phyloP scores from a whole-genome alignment of 2,888 invertebrate species.

The Leucoma salicis region DNA sequence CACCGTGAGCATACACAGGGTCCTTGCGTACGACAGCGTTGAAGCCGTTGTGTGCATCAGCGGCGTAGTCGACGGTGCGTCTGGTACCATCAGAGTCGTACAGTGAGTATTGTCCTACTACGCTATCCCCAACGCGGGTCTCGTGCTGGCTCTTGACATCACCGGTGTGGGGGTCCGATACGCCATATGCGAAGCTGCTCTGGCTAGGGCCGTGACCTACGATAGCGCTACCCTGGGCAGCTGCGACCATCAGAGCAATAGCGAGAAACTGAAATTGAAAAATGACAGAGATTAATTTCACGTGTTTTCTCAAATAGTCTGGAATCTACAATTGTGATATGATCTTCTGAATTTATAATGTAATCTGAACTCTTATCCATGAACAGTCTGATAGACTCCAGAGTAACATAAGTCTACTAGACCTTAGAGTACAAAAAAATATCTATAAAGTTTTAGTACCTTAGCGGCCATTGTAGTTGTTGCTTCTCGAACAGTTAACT shows the following conservation, averaged over 20 bases:
- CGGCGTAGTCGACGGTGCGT: slow-evolving; percentile 83
- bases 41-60: slow-evolving; percentile 77
- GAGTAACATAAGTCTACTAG: too few relatives aligned
- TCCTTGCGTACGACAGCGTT: slow-evolving; percentile 79
- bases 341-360: too few relatives aligned
- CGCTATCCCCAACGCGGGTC: slow-evolving; percentile 83
- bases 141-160: slow-evolving; percentile 83
- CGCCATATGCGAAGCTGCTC: slow-evolving; percentile 74
- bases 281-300: too few relatives aligned
- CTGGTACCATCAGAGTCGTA: slow-evolving; percentile 83
- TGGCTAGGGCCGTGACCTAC: slow-evolving; percentile 54
- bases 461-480: slow-evolving; percentile 76
- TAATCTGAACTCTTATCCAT: too few relatives aligned
- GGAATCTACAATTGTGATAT: too few relatives aligned
- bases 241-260: slow-evolving; percentile 70
- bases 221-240: slow-evolving; percentile 65
- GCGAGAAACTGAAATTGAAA: slow-evolving; percentile 64
- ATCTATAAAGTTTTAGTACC: slow-evolving; percentile 35
- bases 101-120: slow-evolving; percentile 75
- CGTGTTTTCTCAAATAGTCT: too few relatives aligned
- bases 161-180: slow-evolving; percentile 74
- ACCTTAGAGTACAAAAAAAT: background rate
- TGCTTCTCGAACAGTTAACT: slow-evolving; percentile 66
- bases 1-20: slow-evolving; percentile 51
- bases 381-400: too few relatives aligned